These are phyloP conservation scores for Erebia epiphron DNA, from an alignment of 2,888 invertebrate genomes.

Conservation along the genomic window DNA sequence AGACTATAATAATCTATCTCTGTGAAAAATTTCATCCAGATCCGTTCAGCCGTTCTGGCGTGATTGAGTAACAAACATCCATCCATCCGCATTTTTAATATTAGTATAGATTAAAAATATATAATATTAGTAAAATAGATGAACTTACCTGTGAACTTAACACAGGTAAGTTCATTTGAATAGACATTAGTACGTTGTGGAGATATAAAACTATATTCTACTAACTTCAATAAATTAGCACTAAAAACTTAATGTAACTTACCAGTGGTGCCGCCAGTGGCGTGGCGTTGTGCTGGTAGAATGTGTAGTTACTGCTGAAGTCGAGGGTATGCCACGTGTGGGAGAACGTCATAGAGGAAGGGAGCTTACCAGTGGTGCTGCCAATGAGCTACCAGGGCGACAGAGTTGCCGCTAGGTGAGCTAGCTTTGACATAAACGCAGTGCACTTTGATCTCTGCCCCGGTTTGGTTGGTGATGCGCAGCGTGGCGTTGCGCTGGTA, in stretches of 20 bases:
- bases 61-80: slow-evolving; percentile 68
- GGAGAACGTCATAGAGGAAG: slow-evolving; percentile 92
- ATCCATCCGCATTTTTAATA: too few species aligned
- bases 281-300: slow-evolving; percentile 91
- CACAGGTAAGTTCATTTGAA: too few species aligned
- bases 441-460: slow-evolving; percentile 85
- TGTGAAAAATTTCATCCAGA: too few species aligned
- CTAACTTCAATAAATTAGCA: too few species aligned
- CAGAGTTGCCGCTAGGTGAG: slow-evolving; percentile 77
- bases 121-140: too few species aligned
- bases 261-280: slow-evolving; percentile 82
- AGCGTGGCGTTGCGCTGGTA: slow-evolving; percentile 91
- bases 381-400: slow-evolving; percentile 82
- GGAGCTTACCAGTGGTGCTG: slow-evolving; percentile 85
- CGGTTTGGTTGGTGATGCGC: slow-evolving; percentile 85
- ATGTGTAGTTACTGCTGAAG: slow-evolving; percentile 92
- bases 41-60: slow-evolving; percentile 66
- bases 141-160: too few species aligned
- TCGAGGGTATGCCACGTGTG: slow-evolving; percentile 95
- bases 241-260: slow-evolving; percentile 36
- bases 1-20: too few species aligned
- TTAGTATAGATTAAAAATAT: too few species aligned
- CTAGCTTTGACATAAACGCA: slow-evolving; percentile 85
- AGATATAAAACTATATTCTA: too few species aligned
- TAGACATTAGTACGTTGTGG: too few species aligned